A percentile compares a stretch with the other conserved stretches of the same genome.
Evolutionary conservation across 2,797 vertebrate genomes (phyloP).

Genomic region (Intellagama lesueurii): DNA sequence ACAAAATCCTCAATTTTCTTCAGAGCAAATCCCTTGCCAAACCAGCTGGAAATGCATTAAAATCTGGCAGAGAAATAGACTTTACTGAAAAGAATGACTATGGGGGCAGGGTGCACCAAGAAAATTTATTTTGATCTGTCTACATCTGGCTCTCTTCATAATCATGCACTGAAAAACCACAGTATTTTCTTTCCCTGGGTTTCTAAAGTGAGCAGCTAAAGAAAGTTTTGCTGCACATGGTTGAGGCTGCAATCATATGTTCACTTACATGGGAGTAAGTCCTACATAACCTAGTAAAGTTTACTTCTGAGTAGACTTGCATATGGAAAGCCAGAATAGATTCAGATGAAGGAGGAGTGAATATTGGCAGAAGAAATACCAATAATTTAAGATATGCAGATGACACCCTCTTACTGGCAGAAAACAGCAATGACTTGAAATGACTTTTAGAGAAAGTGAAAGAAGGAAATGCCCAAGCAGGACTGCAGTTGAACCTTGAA

Average conservation of each 20-base stretch:
- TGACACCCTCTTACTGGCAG: too few relatives aligned
- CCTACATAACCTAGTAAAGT: neutral
- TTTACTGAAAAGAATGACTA: neutral
- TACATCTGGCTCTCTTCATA: slow-evolving; percentile 53
- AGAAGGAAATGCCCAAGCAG: too few relatives aligned
- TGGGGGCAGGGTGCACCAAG: neutral
- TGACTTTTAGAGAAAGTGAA: too few relatives aligned
- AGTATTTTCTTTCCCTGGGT: slow-evolving; percentile 51
- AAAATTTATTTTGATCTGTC: slow-evolving; percentile 50
- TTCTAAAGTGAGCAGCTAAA: slow-evolving; percentile 53
- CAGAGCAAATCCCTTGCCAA: slow-evolving; percentile 41
- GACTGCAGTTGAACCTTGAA: too few relatives aligned
- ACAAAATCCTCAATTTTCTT: slow-evolving; percentile 27
- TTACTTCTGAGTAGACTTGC: neutral
- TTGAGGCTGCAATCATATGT: slow-evolving; percentile 9
- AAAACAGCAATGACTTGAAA: too few relatives aligned
- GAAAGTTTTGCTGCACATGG: slow-evolving; percentile 44
- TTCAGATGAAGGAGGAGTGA: too few relatives aligned
- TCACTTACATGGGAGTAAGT: neutral
- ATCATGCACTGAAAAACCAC: neutral
- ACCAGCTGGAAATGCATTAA: slow-evolving; percentile 38
- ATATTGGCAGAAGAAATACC: too few relatives aligned
- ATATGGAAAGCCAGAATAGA: too few relatives aligned
- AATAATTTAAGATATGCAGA: too few relatives aligned
- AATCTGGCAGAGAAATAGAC: slow-evolving; percentile 45